phyloP scores from a whole-genome alignment of 2,888 invertebrate genomes.

The Lithodes maja region DNA sequence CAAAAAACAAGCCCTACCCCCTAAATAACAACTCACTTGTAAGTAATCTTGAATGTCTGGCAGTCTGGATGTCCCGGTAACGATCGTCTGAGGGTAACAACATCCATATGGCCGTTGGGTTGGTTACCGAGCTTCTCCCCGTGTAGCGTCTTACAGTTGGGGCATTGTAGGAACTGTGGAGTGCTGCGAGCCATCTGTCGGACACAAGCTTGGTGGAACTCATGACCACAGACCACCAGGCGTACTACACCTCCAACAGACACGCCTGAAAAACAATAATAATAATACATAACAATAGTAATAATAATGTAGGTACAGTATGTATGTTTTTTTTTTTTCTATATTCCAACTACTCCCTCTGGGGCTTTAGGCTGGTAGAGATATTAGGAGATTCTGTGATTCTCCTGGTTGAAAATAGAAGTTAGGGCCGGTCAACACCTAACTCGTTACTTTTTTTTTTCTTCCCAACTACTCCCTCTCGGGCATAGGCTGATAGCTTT shows the following conservation, averaged over 20 bases:
- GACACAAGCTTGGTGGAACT: conserved; percentile 87
- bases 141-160: conserved; percentile 89
- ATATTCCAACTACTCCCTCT: no score
- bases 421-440: no score
- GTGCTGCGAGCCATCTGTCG: conserved; percentile 81
- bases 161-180: conserved; percentile 84
- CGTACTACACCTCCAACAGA: conserved; percentile 78
- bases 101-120: conserved; percentile 77
- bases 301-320: no score
- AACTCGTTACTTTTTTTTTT: no score
- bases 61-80: conserved; percentile 82
- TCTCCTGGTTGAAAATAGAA: no score
- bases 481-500: no score
- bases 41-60: conserved; percentile 88
- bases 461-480: no score
- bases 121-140: conserved; percentile 88
- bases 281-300: no score
- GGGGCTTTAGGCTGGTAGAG: no score
- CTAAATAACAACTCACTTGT: conserved; percentile 78
- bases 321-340: no score
- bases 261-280: conserved; percentile 24
- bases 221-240: conserved; percentile 84
- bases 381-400: no score
- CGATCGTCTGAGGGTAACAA: conserved; percentile 72
- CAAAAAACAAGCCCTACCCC: background rate